Evolutionary conservation across 2,888 invertebrate genomes (phyloP), one percentile per base, ranked within the genome.

Genomic region (Galeruca laticollis): DNA sequence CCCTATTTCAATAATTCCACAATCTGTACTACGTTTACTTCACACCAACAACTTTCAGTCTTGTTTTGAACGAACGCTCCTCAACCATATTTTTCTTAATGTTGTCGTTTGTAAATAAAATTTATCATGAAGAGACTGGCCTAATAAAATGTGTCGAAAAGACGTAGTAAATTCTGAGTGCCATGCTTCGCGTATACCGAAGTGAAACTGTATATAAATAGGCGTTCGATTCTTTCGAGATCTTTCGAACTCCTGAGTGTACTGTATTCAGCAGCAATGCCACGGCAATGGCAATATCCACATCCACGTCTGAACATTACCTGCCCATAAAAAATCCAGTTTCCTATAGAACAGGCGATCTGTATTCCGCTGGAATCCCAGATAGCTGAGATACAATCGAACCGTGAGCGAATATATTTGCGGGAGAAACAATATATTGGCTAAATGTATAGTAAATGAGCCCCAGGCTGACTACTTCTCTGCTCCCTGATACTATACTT

Each of bases 221-320:
- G 56, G 35, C 56, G 33, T 57, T 57, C 56, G 35, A 15, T 57
- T 35, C 18, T 57, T 57, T 57, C 54, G 54, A 54, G 54, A 54
- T 54, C 26, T 51, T 52, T 54, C 15, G 43, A 57, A 37, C 57
- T 56, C 47, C 61, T 43, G 21, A 63, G 63, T 68, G 52, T 56
- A 62, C 26, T 35, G 69, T 77, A 73, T 76, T 68, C 75, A 60
- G 62, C 59, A 62, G 54, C 52, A 72, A 65, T 57, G 73, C 33
- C 20, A 57, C 71, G 78, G 80, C 81, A 82, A 82, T 83, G 57
- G 43, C 54, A 65, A 59, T 66, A 66, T 66, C 66, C 66, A 59
- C 59, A 82, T 82, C 83, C 82, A 82, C 83, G 83, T 83, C 81
- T 80, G 82, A 81, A 79, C 83, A 82, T 84, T 84, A 83, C 82